phyloP scores from a whole-genome alignment of 2,888 invertebrate species.

The Harpalus rufipes region DNA sequence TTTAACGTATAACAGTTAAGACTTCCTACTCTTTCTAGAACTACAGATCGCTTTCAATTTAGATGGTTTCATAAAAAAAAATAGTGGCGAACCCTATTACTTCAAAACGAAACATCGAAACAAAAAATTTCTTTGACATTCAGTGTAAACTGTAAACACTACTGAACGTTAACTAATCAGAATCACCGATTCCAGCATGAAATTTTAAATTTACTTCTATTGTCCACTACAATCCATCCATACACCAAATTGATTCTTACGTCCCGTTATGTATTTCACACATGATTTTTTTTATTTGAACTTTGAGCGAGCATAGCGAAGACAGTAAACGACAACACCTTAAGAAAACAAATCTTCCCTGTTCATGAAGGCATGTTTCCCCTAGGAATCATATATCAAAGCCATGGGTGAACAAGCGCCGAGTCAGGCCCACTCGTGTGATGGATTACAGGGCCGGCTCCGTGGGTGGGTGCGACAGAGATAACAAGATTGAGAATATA shows the following conservation, averaged over 20 bases:
- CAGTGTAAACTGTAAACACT: too few relatives aligned
- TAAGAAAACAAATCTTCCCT: slow-evolving; percentile 74
- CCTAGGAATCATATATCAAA: slow-evolving; percentile 71
- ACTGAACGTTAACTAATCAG: too few relatives aligned
- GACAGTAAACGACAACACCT: slow-evolving; percentile 70
- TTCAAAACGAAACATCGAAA: too few relatives aligned
- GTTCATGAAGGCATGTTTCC: slow-evolving; percentile 74
- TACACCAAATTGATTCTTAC: not conserved
- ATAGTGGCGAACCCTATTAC: too few relatives aligned
- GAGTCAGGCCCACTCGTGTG: slow-evolving; percentile 52
- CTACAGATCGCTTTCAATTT: too few relatives aligned
- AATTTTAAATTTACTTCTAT: too few relatives aligned
- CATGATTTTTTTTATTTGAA: not conserved
- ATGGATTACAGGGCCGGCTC: slow-evolving; percentile 55
- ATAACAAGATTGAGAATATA: not conserved
- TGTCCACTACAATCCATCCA: not conserved
- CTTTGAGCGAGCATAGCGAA: not conserved
- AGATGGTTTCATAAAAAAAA: too few relatives aligned
- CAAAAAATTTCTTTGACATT: too few relatives aligned
- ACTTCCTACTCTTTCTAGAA: too few relatives aligned
- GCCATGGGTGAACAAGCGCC: slow-evolving; percentile 57
- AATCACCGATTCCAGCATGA: too few relatives aligned
- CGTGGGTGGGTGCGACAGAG: slow-evolving; percentile 53
- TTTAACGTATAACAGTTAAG: too few relatives aligned
- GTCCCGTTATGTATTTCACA: not conserved